These are phyloP conservation scores for Gambusia yucatana DNA, from an alignment of 2,797 vertebrate genomes.

Conservation along the genomic window DNA sequence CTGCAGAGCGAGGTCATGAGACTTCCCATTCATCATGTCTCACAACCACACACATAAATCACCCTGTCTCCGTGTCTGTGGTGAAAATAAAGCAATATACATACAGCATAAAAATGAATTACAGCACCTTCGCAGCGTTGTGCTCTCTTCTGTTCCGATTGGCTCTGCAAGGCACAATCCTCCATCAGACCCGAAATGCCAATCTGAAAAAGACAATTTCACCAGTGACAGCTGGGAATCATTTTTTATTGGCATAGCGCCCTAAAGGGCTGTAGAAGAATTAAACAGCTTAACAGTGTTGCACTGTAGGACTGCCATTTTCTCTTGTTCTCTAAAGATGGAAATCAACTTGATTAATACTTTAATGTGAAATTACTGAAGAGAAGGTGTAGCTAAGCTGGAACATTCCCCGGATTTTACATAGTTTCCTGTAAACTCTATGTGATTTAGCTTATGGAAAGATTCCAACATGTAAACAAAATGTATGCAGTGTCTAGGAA, in stretches of 20 bases:
- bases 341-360: slow-evolving; percentile 36
- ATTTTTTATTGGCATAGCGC: slow-evolving; percentile 24
- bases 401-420: not conserved
- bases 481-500: not conserved
- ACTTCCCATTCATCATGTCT: slow-evolving; percentile 38
- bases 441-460: not conserved
- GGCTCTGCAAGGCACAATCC: slow-evolving; percentile 43
- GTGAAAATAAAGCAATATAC: slow-evolving; percentile 45
- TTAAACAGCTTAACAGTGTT: slow-evolving; percentile 5
- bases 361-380: slow-evolving; percentile 32
- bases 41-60: slow-evolving; percentile 41
- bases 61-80: slow-evolving; percentile 38
- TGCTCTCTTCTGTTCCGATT: slow-evolving; percentile 26
- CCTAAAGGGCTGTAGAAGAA: not conserved
- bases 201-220: slow-evolving; percentile 36
- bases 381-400: not conserved
- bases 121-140: slow-evolving; percentile 23
- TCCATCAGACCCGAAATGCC: slow-evolving; percentile 38
- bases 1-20: slow-evolving; percentile 8
- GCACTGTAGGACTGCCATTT: slow-evolving; percentile 4
- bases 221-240: slow-evolving; percentile 16
- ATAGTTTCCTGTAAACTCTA: too few species aligned
- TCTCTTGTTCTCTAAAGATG: slow-evolving; percentile 22
- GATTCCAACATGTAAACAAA: not conserved
- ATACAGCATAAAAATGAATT: slow-evolving; percentile 57